These are phyloP conservation scores for Conus canariensis DNA, from an alignment of 2,888 invertebrate species.

Conservation along the genomic window DNA sequence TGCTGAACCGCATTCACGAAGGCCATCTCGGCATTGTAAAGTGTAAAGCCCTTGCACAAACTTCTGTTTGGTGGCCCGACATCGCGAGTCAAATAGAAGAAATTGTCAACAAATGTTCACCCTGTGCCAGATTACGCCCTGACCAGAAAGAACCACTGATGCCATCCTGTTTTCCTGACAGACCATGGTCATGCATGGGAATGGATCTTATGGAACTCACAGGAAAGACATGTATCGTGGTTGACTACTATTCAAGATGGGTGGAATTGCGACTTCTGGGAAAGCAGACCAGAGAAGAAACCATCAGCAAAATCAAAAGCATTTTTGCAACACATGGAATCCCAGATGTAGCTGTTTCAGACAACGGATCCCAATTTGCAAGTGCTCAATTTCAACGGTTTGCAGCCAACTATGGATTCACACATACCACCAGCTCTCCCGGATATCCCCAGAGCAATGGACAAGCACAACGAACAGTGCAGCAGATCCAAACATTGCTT, in stretches of 20 bases:
- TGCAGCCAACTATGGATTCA: constrained; percentile 11
- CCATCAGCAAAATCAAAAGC: background rate
- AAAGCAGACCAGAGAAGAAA: constrained; percentile 2
- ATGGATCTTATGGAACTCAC: constrained; percentile 18
- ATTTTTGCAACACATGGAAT: background rate
- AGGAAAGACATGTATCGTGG: background rate
- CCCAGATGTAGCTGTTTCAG: background rate
- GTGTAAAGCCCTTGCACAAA: background rate
- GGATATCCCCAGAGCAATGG: constrained; percentile 17
- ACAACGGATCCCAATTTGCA: constrained; percentile 40
- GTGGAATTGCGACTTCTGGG: background rate
- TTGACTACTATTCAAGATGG: constrained; percentile 6
- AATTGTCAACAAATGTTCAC: constrained; percentile 2
- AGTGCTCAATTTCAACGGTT: constrained; percentile 2
- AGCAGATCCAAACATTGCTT: constrained; percentile 30
- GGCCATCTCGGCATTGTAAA: too few species aligned
- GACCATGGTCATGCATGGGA: background rate
- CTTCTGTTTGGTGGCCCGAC: background rate
- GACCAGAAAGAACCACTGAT: constrained; percentile 11
- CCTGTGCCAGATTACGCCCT: constrained; percentile 15
- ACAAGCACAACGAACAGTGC: constrained; percentile 32
- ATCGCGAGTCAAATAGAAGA: background rate
- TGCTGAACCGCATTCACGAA: too few species aligned
- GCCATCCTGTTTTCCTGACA: constrained; percentile 23
- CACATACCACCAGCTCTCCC: constrained; percentile 24